Percentiles rank a stretch among this genome's conserved stretches.
Conservation (phyloP, 2,113 vertebrate species). For the Glaucomys volans region DNA sequence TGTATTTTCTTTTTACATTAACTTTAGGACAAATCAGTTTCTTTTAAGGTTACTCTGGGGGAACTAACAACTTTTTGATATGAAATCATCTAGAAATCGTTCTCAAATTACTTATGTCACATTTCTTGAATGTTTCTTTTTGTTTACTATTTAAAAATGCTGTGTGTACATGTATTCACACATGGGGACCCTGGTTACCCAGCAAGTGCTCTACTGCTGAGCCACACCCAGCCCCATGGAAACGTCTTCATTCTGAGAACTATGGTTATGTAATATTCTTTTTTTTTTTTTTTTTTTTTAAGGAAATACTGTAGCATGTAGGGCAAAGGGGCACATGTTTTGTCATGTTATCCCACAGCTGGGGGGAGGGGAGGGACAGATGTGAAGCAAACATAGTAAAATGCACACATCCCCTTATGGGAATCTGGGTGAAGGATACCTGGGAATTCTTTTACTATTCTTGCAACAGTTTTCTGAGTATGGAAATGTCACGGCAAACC, state of each 20-base stretch:
- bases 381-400: not conserved
- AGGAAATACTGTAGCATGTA: not conserved
- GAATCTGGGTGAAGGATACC: not conserved
- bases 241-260: not conserved
- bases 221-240: not conserved
- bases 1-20: not conserved
- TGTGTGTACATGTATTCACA: too few relatives aligned
- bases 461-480: not conserved
- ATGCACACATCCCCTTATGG: not conserved
- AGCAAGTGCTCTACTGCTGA: not conserved
- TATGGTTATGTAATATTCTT: not conserved
- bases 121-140: not conserved
- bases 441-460: not conserved
- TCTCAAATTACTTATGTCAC: not conserved
- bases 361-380: rapidly evolving
- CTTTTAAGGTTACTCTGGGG: not conserved
- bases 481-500: not conserved
- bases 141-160: too few relatives aligned
- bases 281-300: not conserved
- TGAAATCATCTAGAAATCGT: not conserved
- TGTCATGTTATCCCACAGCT: not conserved
- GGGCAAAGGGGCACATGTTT: not conserved
- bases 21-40: not conserved
- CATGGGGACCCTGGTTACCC: too few relatives aligned
- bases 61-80: not conserved